Conservation (phyloP, 2,113 vertebrate genomes). For the Gadus macrocephalus region DNA sequence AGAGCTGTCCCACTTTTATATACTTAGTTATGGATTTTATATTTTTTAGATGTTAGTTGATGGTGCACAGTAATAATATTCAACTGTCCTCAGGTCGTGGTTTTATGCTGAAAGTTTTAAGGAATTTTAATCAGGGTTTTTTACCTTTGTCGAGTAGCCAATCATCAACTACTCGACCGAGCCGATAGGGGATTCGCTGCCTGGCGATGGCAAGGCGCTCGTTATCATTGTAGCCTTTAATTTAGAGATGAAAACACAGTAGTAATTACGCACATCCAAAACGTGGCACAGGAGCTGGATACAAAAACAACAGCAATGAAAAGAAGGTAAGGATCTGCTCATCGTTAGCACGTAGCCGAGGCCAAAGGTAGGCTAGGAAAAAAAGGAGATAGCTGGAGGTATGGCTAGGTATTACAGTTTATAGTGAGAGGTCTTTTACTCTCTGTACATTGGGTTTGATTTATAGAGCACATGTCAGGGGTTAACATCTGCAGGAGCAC, state of each 20-base stretch:
- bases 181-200: conserved; percentile 99
- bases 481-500: conserved; percentile 99
- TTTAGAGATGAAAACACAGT: conserved; percentile 77
- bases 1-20: conserved; percentile 89
- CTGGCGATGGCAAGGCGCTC: conserved; percentile 99
- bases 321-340: conserved; percentile 74
- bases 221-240: conserved; percentile 99
- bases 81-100: conserved; percentile 97
- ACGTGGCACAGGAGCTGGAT: conserved; percentile 74
- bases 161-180: conserved; percentile 99
- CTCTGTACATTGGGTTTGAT: conserved; percentile 80
- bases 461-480: conserved; percentile 99
- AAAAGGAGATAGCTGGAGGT: conserved; percentile 35
- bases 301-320: conserved; percentile 75
- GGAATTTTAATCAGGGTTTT: conserved; percentile 99
- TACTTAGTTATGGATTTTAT: conserved; percentile 99
- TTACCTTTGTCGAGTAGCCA: conserved; percentile 99
- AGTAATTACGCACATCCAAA: conserved; percentile 74
- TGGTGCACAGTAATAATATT: conserved; percentile 89
- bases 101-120: conserved; percentile 71
- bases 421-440: conserved; percentile 71
- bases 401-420: conserved; percentile 50
- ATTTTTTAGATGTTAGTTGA: conserved; percentile 98
- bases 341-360: conserved; percentile 51
- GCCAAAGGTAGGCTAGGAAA: conserved; percentile 35